These are phyloP conservation scores for Bursaphelenchus okinawaensis DNA, from an alignment of 2,888 invertebrate genomes.

Conservation along the genomic window DNA sequence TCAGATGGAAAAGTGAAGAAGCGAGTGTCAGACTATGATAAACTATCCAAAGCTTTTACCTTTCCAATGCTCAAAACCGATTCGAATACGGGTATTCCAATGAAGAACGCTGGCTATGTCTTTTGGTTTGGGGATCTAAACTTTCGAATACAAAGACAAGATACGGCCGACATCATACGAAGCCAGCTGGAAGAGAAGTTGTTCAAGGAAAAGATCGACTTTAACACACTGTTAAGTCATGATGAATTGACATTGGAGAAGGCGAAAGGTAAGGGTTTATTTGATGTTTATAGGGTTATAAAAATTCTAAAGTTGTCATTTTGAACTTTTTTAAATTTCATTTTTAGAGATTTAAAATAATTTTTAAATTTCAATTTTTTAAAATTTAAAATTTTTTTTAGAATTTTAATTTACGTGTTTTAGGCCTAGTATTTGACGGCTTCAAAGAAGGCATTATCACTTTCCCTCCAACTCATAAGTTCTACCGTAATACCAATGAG, in stretches of 20 bases:
- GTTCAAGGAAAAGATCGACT: conserved; percentile 21
- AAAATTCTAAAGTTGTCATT: too few species aligned
- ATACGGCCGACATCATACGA: conserved; percentile 11
- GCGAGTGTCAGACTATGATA: conserved; percentile 46
- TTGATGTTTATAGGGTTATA: background rate
- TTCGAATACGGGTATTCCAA: conserved; percentile 14
- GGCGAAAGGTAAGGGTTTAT: conserved; percentile 19
- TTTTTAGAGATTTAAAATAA: too few species aligned
- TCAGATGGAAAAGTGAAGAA: conserved; percentile 43
- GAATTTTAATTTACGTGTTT: conserved; percentile 9
- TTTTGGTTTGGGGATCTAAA: conserved; percentile 54
- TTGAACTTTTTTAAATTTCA: background rate
- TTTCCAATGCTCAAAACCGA: conserved; percentile 21
- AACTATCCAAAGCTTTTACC: conserved; percentile 31
- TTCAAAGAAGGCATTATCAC: conserved; percentile 41
- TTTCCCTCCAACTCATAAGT: conserved; percentile 52
- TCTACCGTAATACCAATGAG: conserved; percentile 30
- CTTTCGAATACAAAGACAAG: conserved; percentile 38
- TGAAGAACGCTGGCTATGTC: conserved; percentile 32
- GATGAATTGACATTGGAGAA: conserved; percentile 29
- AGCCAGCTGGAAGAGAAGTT: conserved; percentile 17
- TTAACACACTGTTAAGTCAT: conserved; percentile 19
- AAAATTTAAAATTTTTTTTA: background rate
- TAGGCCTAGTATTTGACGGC: conserved; percentile 34
- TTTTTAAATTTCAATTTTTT: conserved; percentile 9